Evolutionary conservation across 2,888 invertebrate species (phyloP).

Genomic region (Eupithecia abbreviata): DNA sequence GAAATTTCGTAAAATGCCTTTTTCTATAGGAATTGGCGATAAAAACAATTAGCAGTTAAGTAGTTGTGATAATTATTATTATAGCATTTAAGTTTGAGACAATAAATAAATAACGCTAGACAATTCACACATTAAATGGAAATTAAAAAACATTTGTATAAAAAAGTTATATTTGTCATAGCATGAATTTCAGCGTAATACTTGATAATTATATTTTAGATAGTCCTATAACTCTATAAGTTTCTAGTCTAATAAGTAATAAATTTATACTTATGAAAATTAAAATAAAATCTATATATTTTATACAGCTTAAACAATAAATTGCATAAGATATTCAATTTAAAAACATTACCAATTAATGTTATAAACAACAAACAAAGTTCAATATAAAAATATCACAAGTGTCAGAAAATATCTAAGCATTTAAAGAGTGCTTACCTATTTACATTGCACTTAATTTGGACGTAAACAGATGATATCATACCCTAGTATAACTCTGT

Average conservation of each 20-base stretch:
- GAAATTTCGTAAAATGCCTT: background rate
- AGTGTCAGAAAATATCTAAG: slow-evolving; percentile 38
- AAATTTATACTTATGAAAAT: slow-evolving; percentile 17
- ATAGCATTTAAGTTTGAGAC: background rate
- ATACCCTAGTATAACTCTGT: slow-evolving; percentile 19
- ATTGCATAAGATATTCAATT: slow-evolving; percentile 29
- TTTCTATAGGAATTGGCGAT: background rate
- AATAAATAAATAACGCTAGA: too few species aligned
- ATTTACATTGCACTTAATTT: slow-evolving; percentile 34
- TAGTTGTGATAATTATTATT: slow-evolving; percentile 12
- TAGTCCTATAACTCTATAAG: slow-evolving; percentile 20
- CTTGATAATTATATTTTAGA: slow-evolving; percentile 20
- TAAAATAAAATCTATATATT: slow-evolving; percentile 17
- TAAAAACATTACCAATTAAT: slow-evolving; percentile 36
- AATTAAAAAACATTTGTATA: slow-evolving; percentile 20
- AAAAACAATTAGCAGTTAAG: background rate
- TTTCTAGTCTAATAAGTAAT: slow-evolving; percentile 36
- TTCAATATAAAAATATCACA: slow-evolving; percentile 43
- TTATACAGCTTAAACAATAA: slow-evolving; percentile 34
- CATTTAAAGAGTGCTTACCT: slow-evolving; percentile 35
- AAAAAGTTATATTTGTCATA: slow-evolving; percentile 30
- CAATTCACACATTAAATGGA: too few species aligned
- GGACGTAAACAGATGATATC: slow-evolving; percentile 43
- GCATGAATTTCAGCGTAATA: slow-evolving; percentile 39
- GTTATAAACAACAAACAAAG: slow-evolving; percentile 34